Conservation (phyloP, 2,113 vertebrate species). For the Scatophagus argus region DNA sequence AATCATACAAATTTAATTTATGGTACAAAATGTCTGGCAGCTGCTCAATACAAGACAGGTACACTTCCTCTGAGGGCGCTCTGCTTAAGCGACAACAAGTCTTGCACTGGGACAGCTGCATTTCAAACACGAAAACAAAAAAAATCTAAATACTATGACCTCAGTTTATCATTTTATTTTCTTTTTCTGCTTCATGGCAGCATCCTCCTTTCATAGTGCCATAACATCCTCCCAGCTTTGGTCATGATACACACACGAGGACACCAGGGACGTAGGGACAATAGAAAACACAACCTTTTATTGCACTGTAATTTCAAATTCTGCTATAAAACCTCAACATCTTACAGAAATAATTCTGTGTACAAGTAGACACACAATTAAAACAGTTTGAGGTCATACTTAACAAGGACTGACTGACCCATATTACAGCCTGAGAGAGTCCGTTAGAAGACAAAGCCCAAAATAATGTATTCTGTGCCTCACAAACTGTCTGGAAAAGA, state of each 20-base stretch:
- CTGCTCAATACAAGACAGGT: background rate
- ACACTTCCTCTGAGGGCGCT: background rate
- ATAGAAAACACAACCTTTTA: background rate
- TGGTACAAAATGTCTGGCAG: conserved; percentile 1
- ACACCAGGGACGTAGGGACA: background rate
- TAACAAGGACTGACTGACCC: background rate
- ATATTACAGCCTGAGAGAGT: background rate
- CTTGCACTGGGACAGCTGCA: background rate
- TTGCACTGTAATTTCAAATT: background rate
- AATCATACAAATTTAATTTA: background rate
- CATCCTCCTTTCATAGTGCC: background rate
- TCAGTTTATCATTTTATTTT: background rate
- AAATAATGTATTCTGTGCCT: background rate
- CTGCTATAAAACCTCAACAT: background rate
- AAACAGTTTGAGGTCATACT: background rate
- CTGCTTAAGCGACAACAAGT: background rate
- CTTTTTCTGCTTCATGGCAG: background rate
- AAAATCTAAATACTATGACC: background rate
- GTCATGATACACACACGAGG: background rate
- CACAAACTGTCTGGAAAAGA: background rate
- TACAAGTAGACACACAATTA: background rate
- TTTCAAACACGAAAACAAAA: background rate
- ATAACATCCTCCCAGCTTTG: background rate
- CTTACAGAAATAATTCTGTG: background rate
- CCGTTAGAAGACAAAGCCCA: background rate